Evolutionary conservation across 2,888 invertebrate species (phyloP).

Genomic region (Lepidochitona cinerea): DNA sequence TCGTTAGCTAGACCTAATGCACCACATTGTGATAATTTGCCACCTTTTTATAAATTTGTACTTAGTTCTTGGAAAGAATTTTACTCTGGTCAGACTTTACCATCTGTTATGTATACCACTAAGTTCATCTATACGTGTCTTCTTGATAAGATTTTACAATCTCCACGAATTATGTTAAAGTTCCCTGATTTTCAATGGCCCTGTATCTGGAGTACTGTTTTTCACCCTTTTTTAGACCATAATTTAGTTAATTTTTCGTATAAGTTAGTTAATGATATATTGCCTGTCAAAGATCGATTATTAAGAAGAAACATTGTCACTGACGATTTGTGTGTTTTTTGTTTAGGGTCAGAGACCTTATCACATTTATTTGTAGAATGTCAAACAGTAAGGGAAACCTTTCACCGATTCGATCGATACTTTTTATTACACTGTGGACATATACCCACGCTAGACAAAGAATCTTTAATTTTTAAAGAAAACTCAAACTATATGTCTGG

Average conservation of each 20-base stretch:
- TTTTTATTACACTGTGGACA: neutral
- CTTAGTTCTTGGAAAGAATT: neutral
- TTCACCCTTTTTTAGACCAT: neutral
- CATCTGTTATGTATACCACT: neutral
- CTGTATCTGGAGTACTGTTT: neutral
- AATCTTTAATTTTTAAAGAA: neutral
- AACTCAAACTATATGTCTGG: neutral
- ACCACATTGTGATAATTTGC: neutral
- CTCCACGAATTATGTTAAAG: neutral
- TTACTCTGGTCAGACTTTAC: neutral
- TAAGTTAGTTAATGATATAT: neutral
- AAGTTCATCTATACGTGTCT: neutral
- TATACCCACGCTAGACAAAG: neutral
- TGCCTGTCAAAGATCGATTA: neutral
- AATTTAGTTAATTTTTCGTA: neutral
- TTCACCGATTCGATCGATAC: neutral
- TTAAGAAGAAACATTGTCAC: no score
- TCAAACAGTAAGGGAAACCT: neutral
- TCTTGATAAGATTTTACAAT: neutral
- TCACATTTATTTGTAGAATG: constrained; percentile 1
- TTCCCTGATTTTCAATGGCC: neutral
- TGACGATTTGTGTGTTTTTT: neutral
- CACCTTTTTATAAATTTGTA: neutral
- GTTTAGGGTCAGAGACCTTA: neutral
- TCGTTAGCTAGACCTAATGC: neutral